Conservation (phyloP, 2,797 vertebrate species). For the Mus caroli region DNA sequence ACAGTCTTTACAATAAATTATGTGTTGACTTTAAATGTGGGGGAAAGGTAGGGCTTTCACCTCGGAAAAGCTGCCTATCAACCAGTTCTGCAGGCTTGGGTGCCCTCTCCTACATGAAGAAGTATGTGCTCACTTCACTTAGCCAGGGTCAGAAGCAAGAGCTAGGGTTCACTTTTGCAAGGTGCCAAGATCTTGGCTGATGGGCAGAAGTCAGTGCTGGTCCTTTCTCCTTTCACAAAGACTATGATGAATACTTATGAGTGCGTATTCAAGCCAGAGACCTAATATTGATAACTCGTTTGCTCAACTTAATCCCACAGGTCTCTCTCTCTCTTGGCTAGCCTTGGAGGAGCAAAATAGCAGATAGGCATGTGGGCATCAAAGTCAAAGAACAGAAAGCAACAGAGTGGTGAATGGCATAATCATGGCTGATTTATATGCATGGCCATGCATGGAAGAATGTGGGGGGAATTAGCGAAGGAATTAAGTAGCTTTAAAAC, state of each 20-base stretch:
- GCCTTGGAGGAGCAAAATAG: slow-evolving; percentile 37
- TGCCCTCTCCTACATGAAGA: neutral
- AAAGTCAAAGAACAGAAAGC: slow-evolving; percentile 60
- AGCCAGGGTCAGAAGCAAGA: neutral
- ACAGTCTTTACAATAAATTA: neutral
- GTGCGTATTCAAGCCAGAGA: neutral
- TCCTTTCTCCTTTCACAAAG: neutral
- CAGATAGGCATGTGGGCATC: slow-evolving; percentile 43
- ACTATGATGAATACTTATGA: neutral
- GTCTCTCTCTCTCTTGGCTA: neutral
- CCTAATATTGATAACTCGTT: neutral
- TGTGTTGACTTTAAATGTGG: neutral
- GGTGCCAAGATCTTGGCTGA: neutral
- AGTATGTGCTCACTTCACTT: neutral
- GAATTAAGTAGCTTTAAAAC: slow-evolving; percentile 76
- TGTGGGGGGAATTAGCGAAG: slow-evolving; percentile 75
- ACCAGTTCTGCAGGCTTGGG: neutral
- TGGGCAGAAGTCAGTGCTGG: neutral
- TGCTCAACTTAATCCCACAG: neutral
- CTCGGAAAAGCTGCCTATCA: neutral
- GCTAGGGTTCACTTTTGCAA: neutral
- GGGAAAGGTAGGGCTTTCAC: neutral
- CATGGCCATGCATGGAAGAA: slow-evolving; percentile 74
- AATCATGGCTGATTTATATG: slow-evolving; percentile 80
- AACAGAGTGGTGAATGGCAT: slow-evolving; percentile 57